Evolutionary conservation across 2,888 invertebrate genomes (phyloP), one percentile per base, ranked within the genome.

Genomic region (Eustalomyia histrio): DNA sequence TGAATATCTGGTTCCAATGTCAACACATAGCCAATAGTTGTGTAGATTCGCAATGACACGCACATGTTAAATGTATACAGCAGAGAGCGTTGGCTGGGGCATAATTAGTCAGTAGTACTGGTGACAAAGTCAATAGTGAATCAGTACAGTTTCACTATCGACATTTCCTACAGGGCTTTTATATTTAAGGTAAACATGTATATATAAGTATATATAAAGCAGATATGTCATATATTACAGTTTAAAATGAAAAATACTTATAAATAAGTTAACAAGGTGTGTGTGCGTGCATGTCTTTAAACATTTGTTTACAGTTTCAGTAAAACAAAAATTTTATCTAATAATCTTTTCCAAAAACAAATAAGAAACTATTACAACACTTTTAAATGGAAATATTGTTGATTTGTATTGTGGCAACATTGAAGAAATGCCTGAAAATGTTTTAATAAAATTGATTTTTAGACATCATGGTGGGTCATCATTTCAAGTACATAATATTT

Each of bases 301-400:
- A 39, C 9, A 6, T 39, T 39, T 39, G 39, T 39, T 39, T 39
- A 39, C 39, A 12, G 35, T 35, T 35, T 35, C 35, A 35, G 39
- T 39, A 39, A 39, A 39, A 39, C 6, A 14, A 61, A 18, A 61
- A 55, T 57, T 55, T 52, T 29, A 73, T 73, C 73, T 64, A 47
- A 33, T 73, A 73, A 73, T 73, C 72, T 57, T n/a, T n/a, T 53
- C n/a, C 52, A 17, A 67, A 35, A 47, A 61, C 55, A 60, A 29
- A 6, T 29, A 29, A 29, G 29, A 7, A 29, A 29, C 12, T 12
- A 55, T 39, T 29, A 67, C 39, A 24, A 17, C 17, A 16, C 7
- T 12, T 55, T 33, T 57, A 47, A 14, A 21, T 74, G 58, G 52
- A 60, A 55, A 3, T 57, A 10, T 39, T 35, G 35, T 35, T 8